Percentiles rank a stretch among this genome's conserved stretches.
These are phyloP conservation scores for Ramphastos sulfuratus DNA, from an alignment of 2,113 vertebrate species.

Conservation along the genomic window DNA sequence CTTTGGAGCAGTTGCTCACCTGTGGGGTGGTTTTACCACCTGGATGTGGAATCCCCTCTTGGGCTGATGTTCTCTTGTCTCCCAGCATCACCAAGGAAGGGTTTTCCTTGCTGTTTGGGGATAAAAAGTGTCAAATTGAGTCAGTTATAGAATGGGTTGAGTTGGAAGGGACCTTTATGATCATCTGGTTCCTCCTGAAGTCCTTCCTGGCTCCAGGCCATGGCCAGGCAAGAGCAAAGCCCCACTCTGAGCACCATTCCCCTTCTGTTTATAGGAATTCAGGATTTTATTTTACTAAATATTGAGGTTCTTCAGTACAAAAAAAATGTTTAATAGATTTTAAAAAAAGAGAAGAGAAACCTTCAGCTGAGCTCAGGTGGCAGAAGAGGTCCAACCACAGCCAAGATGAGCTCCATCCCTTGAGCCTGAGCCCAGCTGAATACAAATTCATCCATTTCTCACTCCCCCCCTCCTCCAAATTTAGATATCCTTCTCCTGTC, in stretches of 20 bases:
- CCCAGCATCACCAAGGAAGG: not conserved
- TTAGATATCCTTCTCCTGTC: not conserved
- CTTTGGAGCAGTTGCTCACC: accelerated
- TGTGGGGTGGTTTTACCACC: accelerated
- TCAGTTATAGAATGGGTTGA: too few species aligned
- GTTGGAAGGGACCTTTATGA: too few species aligned
- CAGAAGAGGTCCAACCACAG: accelerated
- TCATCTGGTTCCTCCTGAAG: too few species aligned
- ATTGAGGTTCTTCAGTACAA: not conserved
- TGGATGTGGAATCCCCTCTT: not conserved
- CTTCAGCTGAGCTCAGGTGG: not conserved
- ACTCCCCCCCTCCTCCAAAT: accelerated
- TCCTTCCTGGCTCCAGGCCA: not conserved
- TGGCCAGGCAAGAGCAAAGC: not conserved
- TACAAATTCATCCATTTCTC: accelerated
- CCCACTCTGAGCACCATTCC: not conserved
- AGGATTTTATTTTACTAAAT: not conserved
- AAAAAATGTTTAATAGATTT: not conserved
- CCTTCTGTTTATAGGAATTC: not conserved
- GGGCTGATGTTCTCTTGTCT: too few species aligned
- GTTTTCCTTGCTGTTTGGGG: not conserved
- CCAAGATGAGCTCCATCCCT: not conserved
- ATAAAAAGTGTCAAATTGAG: not conserved
- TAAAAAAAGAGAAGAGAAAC: not conserved
- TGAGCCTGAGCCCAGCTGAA: not conserved